Base-by-base conservation (phyloP, 92 coral and sea anemone genomes). In the Actinernus sp. region DNA sequence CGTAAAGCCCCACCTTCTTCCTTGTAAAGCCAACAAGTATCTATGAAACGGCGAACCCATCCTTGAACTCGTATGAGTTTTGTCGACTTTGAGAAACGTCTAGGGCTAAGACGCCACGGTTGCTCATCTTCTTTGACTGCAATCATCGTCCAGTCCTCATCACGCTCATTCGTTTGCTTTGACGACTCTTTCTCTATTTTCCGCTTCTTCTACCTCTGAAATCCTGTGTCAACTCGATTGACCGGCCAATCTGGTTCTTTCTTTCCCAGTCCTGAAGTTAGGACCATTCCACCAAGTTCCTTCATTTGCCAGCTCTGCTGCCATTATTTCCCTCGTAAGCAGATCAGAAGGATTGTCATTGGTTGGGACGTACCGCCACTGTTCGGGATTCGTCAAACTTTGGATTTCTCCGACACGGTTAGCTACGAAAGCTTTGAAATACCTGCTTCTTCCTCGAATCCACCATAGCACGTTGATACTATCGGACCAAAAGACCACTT, bases 391-490 rank as follows among this genome's bases (percentile, higher is more conserved):
- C 27, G 73, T 80, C 2, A 28, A 18, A 11, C 40, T 68, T 19
- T 79, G 73, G 11, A 61, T 60, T 3, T 79, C 79, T 43, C 68
- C 79, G 23, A 70, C 62, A 3, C 81, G 50, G 18, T 80, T 80
- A 17, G 81, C 81, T 43, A 71, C 62, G 24, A 80, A 80, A 9
- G 63, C 60, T 47, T 80, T 80, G 55, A 41, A 59, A 38, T 28
- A 23, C 31, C 71, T 52, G 62, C 87, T 55, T 65, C 73, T 36
- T 36, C 66, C 62, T 44, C 49, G 62, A 9, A 80, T 55, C 74
- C 75, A 80, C 74, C 80, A 80, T 14, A 80, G 65, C 18, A 80
- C 68, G 48, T 55, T 71, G 48, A 63, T 53, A 30, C 69, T n/a
- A n/a, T n/a, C n/a, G n/a, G n/a, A n/a, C n/a, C n/a, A n/a, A n/a